Conservation (phyloP, 2,113 vertebrate genomes). For the Thinocorus orbignyianus region DNA sequence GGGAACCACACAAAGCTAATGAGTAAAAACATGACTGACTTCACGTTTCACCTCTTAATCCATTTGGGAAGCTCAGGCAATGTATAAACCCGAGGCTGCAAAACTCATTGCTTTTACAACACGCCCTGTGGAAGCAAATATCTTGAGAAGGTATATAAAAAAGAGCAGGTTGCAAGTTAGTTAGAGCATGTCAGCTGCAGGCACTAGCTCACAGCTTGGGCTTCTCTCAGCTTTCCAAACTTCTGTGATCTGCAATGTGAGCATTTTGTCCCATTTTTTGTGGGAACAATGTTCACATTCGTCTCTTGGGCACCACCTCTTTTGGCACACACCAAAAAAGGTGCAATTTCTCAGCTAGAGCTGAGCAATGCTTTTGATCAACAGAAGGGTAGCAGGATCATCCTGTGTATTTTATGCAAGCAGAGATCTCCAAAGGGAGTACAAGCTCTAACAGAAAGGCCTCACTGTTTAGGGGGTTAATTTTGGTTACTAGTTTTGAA, state of each 20-base stretch:
- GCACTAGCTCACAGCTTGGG: background rate
- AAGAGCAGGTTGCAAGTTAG: background rate
- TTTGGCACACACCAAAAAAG: background rate
- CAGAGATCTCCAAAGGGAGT: background rate
- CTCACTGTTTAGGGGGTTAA: background rate
- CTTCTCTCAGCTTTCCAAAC: background rate
- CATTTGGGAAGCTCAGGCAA: slow-evolving; percentile 2
- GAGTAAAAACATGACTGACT: background rate
- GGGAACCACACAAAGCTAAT: background rate
- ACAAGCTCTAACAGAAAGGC: background rate
- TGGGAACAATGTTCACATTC: background rate
- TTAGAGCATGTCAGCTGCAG: background rate
- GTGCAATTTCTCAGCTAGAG: background rate
- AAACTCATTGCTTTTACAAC: slow-evolving; percentile 11
- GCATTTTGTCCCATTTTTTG: background rate
- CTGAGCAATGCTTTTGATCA: background rate
- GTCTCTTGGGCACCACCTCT: background rate
- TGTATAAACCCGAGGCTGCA: background rate
- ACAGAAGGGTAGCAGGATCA: background rate
- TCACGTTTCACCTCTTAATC: background rate
- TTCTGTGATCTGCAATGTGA: background rate
- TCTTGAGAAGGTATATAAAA: background rate
- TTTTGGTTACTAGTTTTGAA: background rate
- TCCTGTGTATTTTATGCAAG: background rate
- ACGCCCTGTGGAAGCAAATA: background rate